Percentiles rank a stretch among this genome's conserved stretches.
Evolutionary conservation across 2,113 vertebrate genomes (phyloP).

Genomic region (Pseudorectes ferrugineus): DNA sequence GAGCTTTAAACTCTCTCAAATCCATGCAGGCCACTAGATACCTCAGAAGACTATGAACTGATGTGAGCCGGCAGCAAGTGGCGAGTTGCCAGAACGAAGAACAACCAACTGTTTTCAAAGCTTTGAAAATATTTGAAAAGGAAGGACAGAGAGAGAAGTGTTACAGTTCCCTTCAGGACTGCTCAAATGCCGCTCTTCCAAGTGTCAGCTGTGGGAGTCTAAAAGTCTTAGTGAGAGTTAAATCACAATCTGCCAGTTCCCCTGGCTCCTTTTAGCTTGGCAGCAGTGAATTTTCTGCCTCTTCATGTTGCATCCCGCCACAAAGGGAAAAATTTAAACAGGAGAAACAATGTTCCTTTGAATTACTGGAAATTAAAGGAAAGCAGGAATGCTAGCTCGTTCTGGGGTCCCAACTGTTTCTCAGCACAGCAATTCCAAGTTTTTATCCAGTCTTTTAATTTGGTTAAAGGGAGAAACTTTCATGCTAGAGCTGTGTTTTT

Average conservation of each 20-base stretch:
- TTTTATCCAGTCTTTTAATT: slow-evolving; percentile 5
- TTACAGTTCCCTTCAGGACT: slow-evolving; percentile 44
- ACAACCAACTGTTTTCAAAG: slow-evolving; percentile 51
- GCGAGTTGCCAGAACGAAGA: slow-evolving; percentile 3
- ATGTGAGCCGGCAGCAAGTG: slow-evolving; percentile 37
- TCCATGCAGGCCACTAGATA: not conserved
- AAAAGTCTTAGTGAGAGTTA: slow-evolving; percentile 26
- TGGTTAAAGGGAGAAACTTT: not conserved
- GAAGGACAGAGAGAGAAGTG: slow-evolving; percentile 36
- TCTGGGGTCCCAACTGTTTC: slow-evolving; percentile 7
- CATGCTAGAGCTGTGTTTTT: not conserved
- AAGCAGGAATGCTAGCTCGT: not conserved
- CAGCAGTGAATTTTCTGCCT: slow-evolving; percentile 6
- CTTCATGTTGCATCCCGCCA: slow-evolving; percentile 37
- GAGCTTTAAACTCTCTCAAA: slow-evolving; percentile 22
- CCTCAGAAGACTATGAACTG: slow-evolving; percentile 24
- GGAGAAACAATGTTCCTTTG: slow-evolving; percentile 37
- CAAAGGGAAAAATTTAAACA: slow-evolving; percentile 21
- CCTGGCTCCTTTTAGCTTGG: not conserved
- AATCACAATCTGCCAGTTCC: slow-evolving; percentile 17
- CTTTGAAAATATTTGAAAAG: slow-evolving; percentile 64
- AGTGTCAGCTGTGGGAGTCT: slow-evolving; percentile 23
- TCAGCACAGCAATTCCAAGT: not conserved
- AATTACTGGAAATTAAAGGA: slow-evolving; percentile 21
- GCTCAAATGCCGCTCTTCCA: not conserved